A percentile compares a stretch with the other conserved stretches of the same genome.
Evolutionary conservation across 1,140 invertebrate genomes (phyloP).

Genomic region (Ips typographus): DNA sequence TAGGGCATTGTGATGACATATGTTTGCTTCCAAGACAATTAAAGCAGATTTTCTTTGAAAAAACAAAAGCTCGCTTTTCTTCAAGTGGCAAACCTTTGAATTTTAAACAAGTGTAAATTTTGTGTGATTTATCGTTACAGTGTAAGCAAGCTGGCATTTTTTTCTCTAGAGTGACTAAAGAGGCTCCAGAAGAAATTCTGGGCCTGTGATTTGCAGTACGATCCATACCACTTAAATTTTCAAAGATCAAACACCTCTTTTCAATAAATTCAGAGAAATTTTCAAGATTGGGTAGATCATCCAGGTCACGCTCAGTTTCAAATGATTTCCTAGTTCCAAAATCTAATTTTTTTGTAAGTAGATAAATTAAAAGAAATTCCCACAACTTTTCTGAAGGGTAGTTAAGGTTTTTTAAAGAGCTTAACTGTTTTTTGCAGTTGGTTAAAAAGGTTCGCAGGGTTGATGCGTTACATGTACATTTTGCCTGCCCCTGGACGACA

Average conservation of each 20-base stretch:
- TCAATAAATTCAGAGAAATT: constrained; percentile 2
- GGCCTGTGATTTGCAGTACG: not conserved
- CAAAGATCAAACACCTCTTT: constrained; percentile 2
- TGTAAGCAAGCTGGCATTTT: not conserved
- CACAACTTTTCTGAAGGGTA: not conserved
- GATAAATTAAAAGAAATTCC: constrained; percentile 6
- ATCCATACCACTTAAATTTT: not conserved
- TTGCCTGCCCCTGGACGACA: no score
- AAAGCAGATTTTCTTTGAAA: no score
- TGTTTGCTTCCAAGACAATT: no score
- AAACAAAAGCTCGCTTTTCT: no score
- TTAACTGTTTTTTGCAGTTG: not conserved
- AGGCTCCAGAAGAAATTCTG: not conserved
- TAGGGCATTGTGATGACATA: no score
- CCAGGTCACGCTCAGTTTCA: not conserved
- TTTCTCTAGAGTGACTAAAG: not conserved
- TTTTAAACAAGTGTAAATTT: constrained; percentile 4
- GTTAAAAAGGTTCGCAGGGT: not conserved
- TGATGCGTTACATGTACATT: constrained; percentile 1
- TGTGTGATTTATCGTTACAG: not conserved
- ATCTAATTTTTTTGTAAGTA: constrained; percentile 12
- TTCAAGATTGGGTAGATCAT: not conserved
- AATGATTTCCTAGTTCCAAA: constrained; percentile 1
- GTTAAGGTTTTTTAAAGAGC: constrained; percentile 7
- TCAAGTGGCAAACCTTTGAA: no score